Base-by-base conservation (phyloP, 2,888 invertebrate genomes). In the Gari tellinella region DNA sequence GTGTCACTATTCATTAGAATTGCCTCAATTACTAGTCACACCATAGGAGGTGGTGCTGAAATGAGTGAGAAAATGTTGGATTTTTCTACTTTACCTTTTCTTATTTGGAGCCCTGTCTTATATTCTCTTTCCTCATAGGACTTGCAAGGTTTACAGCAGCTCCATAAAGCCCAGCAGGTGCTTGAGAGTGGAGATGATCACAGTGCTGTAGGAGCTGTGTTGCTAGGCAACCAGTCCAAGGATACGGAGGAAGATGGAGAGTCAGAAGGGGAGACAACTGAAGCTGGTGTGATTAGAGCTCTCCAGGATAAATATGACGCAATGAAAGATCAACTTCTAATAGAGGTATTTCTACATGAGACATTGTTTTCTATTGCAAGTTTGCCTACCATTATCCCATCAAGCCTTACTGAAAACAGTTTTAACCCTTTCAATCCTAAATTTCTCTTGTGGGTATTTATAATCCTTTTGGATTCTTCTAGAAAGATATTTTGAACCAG, bases 301-400 rank as follows among this genome's bases (percentile, higher is more conserved):
- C 65, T 90, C 17, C 85, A 89, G 67, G 75, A 87, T 66, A 90
- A 90, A 62, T 90, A 90, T 82, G 89, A 90, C 80, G 85, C 87
- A 10, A 67, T 89, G 52, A 86, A 79, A 55, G 89, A 88, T 58
- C 89, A 89, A 64, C 77, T 90, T 0, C 69, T 90, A 8, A 76
- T 87, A 43, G 87, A 90, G 84, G 90, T 90, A 72, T n/a, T n/a
- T n/a, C n/a, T n/a, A n/a, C n/a, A n/a, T n/a, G n/a, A n/a, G n/a
- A n/a, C n/a, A n/a, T n/a, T n/a, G n/a, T n/a, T n/a, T n/a, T n/a
- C n/a, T n/a, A n/a, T n/a, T n/a, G n/a, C n/a, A n/a, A n/a, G n/a
- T n/a, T n/a, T n/a, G n/a, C n/a, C n/a, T n/a, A n/a, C n/a, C n/a
- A n/a, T n/a, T n/a, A n/a, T n/a, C n/a, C n/a, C n/a, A n/a, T n/a